Percentiles rank a stretch among this genome's conserved stretches.
These are phyloP conservation scores for Enoplosus armatus DNA, from an alignment of 2,797 vertebrate species.

Conservation along the genomic window DNA sequence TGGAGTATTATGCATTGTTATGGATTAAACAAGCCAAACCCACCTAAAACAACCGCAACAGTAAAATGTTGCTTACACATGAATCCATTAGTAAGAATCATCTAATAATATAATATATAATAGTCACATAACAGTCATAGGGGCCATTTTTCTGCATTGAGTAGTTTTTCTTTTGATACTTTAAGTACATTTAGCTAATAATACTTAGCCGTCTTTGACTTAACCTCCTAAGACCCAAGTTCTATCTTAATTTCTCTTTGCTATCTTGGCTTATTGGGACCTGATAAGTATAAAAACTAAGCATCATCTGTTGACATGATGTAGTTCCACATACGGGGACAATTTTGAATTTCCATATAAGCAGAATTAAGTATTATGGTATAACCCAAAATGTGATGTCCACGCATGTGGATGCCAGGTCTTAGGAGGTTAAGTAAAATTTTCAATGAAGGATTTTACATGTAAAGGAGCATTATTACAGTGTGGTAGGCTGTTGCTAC, in stretches of 20 bases:
- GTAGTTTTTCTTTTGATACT: not conserved
- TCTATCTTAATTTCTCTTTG: too few species aligned
- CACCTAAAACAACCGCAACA: not conserved
- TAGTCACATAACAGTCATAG: not conserved
- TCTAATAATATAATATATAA: not conserved
- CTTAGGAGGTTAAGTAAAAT: too few species aligned
- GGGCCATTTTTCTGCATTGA: not conserved
- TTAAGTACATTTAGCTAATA: not conserved
- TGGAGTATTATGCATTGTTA: not conserved
- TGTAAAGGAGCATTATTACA: not conserved
- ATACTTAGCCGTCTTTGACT: not conserved
- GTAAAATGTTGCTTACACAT: not conserved
- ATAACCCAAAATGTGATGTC: too few species aligned
- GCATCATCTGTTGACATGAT: too few species aligned
- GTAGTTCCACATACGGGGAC: too few species aligned
- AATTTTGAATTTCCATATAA: too few species aligned
- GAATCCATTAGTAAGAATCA: not conserved
- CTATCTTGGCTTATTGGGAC: too few species aligned
- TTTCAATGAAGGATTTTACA: not conserved
- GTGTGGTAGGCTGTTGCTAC: not conserved
- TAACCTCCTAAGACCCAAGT: too few species aligned
- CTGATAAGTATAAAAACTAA: too few species aligned
- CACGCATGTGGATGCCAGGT: too few species aligned
- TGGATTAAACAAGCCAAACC: not conserved
- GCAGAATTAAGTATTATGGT: too few species aligned